Evolutionary conservation across 2,888 invertebrate species (phyloP).

Genomic region (Parochlus steinenii): DNA sequence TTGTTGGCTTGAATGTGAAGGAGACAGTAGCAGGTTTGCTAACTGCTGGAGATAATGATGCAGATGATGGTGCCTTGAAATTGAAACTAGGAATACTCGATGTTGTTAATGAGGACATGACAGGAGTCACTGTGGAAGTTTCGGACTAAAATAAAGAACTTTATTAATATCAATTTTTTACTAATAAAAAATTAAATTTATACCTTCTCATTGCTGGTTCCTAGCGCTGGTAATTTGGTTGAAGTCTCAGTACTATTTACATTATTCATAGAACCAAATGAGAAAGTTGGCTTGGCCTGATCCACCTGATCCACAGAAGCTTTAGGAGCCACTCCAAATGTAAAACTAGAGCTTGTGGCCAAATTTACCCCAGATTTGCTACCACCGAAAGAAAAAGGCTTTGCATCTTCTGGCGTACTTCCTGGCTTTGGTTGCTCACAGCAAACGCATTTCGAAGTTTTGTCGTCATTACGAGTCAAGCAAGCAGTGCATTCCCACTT

Average conservation of each 20-base stretch:
- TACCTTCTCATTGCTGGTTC: too few species aligned
- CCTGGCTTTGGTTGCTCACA: constrained; percentile 39
- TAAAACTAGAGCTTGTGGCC: too few species aligned
- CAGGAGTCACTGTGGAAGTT: too few species aligned
- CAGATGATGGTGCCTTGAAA: neutral
- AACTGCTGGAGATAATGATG: too few species aligned
- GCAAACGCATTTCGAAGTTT: constrained; percentile 35
- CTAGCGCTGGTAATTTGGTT: neutral
- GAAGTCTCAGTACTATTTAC: neutral
- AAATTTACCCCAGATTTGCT: too few species aligned
- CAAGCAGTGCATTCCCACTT: constrained; percentile 46
- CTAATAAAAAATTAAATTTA: too few species aligned
- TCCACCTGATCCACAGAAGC: constrained; percentile 11
- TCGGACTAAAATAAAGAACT: too few species aligned
- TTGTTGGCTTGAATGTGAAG: constrained; percentile 1
- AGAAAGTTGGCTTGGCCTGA: constrained; percentile 3
- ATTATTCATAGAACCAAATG: neutral
- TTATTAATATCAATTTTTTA: too few species aligned
- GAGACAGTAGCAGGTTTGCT: neutral
- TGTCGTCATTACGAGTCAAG: constrained; percentile 37
- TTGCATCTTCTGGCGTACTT: constrained; percentile 15
- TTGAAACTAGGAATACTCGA: neutral
- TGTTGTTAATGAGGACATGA: too few species aligned
- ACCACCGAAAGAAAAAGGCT: constrained; percentile 23
- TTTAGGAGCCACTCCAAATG: too few species aligned